Evolutionary conservation across 2,888 invertebrate species (phyloP).

Genomic region (Crioceris asparagi): DNA sequence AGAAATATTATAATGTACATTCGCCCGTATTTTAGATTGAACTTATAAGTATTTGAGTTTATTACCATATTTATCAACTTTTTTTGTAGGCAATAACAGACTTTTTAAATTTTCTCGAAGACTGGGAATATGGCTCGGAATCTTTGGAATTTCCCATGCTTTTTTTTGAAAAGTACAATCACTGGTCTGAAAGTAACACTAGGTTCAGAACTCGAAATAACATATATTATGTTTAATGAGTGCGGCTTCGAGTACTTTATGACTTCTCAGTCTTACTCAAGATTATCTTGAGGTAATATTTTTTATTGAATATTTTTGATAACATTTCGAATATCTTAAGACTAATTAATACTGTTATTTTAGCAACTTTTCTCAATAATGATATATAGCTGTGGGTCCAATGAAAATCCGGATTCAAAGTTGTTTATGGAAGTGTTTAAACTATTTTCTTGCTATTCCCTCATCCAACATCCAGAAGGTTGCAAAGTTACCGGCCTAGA

Average conservation of each 20-base stretch:
- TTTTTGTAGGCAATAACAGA: background rate
- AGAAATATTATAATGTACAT: too few relatives aligned
- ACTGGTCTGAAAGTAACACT: background rate
- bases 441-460: background rate
- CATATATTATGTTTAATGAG: background rate
- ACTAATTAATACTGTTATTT: background rate
- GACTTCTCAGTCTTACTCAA: background rate
- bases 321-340: background rate
- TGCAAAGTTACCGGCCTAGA: constrained; percentile 1
- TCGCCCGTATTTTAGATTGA: too few relatives aligned
- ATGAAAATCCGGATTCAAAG: constrained; percentile 3
- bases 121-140: background rate
- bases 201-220: background rate
- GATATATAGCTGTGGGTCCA: constrained; percentile 1
- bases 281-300: background rate
- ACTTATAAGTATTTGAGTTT: too few relatives aligned
- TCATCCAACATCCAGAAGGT: background rate
- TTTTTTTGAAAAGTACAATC: background rate
- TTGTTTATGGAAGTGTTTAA: constrained; percentile 1
- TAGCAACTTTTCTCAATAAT: constrained; percentile 1
- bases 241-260: constrained; percentile 1
- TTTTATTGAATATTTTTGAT: background rate
- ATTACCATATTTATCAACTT: too few relatives aligned
- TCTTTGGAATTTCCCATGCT: too few relatives aligned
- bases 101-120: background rate